Conservation (phyloP, 1,140 invertebrate species). For the Frieseomelitta varia region DNA sequence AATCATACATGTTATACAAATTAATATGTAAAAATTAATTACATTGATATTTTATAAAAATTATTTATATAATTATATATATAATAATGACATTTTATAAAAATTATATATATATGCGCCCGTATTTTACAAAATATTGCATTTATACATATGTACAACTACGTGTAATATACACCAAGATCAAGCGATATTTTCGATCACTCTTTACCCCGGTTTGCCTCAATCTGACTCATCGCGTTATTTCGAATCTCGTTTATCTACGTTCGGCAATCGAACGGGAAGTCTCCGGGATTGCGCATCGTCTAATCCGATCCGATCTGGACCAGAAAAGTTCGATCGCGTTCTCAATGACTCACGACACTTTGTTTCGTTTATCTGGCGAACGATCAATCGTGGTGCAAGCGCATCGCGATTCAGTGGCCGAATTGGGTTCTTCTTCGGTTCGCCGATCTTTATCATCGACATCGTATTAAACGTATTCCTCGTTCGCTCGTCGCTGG, state of each 20-base stretch:
- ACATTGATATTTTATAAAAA: no score
- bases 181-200: no score
- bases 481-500: background rate
- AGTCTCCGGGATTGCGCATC: constrained; percentile 41
- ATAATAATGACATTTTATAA: no score
- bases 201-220: background rate
- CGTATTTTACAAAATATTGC: no score
- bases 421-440: background rate
- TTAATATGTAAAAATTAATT: no score
- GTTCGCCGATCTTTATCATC: constrained; percentile 23
- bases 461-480: constrained; percentile 9
- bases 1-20: no score
- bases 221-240: constrained; percentile 44
- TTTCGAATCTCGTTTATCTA: constrained; percentile 36
- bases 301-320: constrained; percentile 54
- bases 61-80: no score
- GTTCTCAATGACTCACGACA: constrained; percentile 51
- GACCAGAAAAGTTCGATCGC: constrained; percentile 31
- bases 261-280: constrained; percentile 11
- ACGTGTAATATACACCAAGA: no score
- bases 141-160: no score
- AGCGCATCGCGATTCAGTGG: background rate
- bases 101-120: no score
- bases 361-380: constrained; percentile 51
- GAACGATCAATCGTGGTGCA: constrained; percentile 22